These are phyloP conservation scores for Muschampia plurimacula DNA, from an alignment of 2,888 invertebrate species.

Conservation along the genomic window DNA sequence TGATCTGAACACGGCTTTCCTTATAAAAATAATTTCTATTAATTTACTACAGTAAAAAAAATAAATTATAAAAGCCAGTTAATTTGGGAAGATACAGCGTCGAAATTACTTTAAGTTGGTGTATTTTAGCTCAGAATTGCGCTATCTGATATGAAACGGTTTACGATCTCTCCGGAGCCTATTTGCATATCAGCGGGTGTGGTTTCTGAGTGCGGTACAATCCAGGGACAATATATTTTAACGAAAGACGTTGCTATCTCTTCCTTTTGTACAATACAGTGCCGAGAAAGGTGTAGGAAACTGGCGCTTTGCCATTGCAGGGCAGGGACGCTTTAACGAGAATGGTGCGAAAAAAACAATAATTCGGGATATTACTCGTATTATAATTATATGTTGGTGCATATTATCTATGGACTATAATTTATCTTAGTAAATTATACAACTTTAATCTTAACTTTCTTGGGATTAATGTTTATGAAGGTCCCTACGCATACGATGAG, in stretches of 20 bases:
- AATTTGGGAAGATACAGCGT: conserved; percentile 42
- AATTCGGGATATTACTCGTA: not conserved
- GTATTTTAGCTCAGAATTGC: conserved; percentile 69
- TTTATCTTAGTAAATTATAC: too few relatives aligned
- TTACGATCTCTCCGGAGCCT: conserved; percentile 74
- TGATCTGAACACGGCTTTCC: conserved; percentile 15
- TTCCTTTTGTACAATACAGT: conserved; percentile 65
- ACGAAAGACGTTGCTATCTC: conserved; percentile 72
- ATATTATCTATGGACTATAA: too few relatives aligned
- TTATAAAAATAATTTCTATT: conserved; percentile 1
- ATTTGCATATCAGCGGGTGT: conserved; percentile 79
- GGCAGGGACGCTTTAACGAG: not conserved
- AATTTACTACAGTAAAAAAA: conserved; percentile 17
- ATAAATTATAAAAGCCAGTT: conserved; percentile 30
- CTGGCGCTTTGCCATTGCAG: conserved; percentile 61
- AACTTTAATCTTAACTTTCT: too few relatives aligned
- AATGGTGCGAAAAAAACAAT: conserved; percentile 7
- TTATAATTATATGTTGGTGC: too few relatives aligned
- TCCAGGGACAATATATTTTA: conserved; percentile 75
- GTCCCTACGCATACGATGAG: too few relatives aligned
- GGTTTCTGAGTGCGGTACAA: conserved; percentile 63
- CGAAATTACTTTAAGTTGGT: conserved; percentile 55
- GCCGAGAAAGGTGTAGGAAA: conserved; percentile 59
- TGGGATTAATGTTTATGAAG: too few relatives aligned
- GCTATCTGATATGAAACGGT: conserved; percentile 78